A percentile compares a stretch with the other conserved stretches of the same genome.
Evolutionary conservation across 1,140 invertebrate species (phyloP).

Genomic region (Neodiprion pinetum): DNA sequence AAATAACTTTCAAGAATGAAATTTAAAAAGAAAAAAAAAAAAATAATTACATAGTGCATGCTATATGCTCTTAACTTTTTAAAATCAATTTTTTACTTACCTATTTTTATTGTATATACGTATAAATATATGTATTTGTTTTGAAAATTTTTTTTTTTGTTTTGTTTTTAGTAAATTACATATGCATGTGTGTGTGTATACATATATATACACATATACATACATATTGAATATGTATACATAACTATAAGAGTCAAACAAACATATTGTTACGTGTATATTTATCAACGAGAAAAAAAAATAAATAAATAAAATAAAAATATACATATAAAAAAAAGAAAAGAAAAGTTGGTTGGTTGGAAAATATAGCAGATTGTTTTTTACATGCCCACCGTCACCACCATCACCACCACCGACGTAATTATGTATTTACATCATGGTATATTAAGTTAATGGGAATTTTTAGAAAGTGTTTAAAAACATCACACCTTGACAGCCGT

Average conservation of each 20-base stretch:
- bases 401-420: constrained; percentile 15
- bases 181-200: neutral
- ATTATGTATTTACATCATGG: neutral
- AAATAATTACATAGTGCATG: neutral
- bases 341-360: constrained; percentile 20
- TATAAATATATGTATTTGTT: too few relatives aligned
- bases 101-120: neutral
- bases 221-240: neutral
- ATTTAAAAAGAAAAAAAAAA: neutral
- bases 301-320: too few relatives aligned
- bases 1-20: too few relatives aligned
- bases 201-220: neutral
- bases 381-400: constrained; percentile 19
- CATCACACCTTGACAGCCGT: too few relatives aligned
- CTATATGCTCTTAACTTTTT: neutral
- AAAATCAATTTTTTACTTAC: neutral
- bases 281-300: too few relatives aligned
- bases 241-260: neutral
- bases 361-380: constrained; percentile 18
- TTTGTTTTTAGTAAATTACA: neutral
- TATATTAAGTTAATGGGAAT: too few relatives aligned
- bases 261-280: neutral
- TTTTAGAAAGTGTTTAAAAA: too few relatives aligned
- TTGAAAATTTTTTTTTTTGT: too few relatives aligned
- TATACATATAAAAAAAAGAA: neutral